Evolutionary conservation across 2,113 vertebrate species (phyloP), one percentile per base, ranked within the genome.

Genomic region (Python bivittatus): DNA sequence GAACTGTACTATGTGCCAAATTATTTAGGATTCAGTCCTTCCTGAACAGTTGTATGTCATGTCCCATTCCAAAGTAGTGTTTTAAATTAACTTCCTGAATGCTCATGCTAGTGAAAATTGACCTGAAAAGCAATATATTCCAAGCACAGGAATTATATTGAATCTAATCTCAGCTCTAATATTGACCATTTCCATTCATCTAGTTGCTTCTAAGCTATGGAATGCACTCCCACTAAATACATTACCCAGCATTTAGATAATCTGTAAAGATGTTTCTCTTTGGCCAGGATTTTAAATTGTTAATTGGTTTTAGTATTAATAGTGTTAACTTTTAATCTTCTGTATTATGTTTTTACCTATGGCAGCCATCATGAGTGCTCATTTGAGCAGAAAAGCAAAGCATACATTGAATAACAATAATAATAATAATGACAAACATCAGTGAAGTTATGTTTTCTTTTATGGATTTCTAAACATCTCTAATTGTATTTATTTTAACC

Each of bases 81-180:
- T 92, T 92, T 88, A 60, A 92, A 92, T 92, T 92, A 92, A 92
- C 53, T 92, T 84, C 27, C 91, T 83, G 91, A 83, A 88, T 95
- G 95, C 13, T 84, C 92, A 44, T 1, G 2, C 88, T 97, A 95
- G 96, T 96, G 93, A 96, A 96, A 96, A 97, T 86, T 90, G 95
- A 94, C 92, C 87, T 92, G 56, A 95, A 95, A 92, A 96, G 92
- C 96, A 93, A 93, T 95, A 89, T 94, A 94, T 84, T 87, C 88
- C 92, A 94, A 94, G 94, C 94, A 94, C 0, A 93, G 92, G 92
- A 96, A 93, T 92, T 95, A 92, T 94, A 96, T 90, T 96, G 93
- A 94, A 96, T 94, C 95, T 94, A 96, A 94, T 97, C 95, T 94
- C 95, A 94, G 72, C 86, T 94, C 92, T 93, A 93, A 93, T 79